phyloP scores from a whole-genome alignment of 2,113 vertebrate species.

The Protobothrops mucrosquamatus region DNA sequence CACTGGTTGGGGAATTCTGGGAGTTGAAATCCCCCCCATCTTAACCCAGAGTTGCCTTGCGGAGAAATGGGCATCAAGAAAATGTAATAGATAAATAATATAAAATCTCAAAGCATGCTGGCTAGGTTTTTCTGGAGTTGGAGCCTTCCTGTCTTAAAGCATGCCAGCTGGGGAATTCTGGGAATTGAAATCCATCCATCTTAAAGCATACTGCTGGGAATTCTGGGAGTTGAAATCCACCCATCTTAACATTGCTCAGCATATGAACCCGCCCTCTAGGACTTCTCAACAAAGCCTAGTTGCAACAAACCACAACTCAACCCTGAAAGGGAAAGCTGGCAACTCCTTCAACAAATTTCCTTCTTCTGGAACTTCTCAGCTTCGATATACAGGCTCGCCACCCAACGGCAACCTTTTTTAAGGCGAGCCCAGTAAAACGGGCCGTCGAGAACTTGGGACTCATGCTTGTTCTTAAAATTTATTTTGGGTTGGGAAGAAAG shows the following conservation, averaged over 20 bases:
- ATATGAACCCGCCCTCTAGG: neutral
- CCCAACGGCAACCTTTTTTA: neutral
- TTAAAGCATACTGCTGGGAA: too few species aligned
- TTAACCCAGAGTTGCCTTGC: too few species aligned
- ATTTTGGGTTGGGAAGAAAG: neutral
- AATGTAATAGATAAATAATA: too few species aligned
- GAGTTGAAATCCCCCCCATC: too few species aligned
- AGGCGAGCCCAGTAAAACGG: neutral
- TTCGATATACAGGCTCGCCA: neutral
- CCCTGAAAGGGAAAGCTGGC: neutral
- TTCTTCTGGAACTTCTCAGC: neutral
- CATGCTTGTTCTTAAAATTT: neutral
- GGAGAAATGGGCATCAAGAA: too few species aligned
- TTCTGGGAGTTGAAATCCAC: neutral
- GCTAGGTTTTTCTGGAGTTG: neutral
- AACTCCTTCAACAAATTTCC: neutral
- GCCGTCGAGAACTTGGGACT: fast-evolving
- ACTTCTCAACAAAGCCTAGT: neutral
- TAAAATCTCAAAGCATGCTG: too few species aligned
- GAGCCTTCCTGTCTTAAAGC: too few species aligned
- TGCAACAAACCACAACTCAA: neutral
- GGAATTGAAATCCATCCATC: too few species aligned
- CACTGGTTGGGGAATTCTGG: too few species aligned
- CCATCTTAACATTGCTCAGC: neutral
- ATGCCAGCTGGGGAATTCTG: too few species aligned